phyloP scores from a whole-genome alignment of 2,888 invertebrate genomes.

The Rhamphomyia laevipes region DNA sequence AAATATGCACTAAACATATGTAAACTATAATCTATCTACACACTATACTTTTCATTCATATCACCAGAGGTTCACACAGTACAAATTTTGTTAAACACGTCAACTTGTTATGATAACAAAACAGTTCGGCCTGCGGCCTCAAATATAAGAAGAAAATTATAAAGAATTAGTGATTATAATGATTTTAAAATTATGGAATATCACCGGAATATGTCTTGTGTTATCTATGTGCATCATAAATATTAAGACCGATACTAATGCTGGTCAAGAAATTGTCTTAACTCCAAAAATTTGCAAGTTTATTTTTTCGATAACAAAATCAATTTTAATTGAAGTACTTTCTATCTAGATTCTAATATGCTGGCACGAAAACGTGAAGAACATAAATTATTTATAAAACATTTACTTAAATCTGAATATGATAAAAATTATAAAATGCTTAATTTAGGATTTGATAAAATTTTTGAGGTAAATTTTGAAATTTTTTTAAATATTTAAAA shows the following conservation, averaged over 20 bases:
- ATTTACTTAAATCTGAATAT: constrained; percentile 15
- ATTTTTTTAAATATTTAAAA: background rate
- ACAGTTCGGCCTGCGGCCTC: no score
- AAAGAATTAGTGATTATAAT: no score
- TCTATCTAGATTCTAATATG: constrained; percentile 16
- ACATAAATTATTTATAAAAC: constrained; percentile 16
- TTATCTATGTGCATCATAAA: no score
- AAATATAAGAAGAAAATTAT: no score
- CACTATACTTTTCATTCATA: no score
- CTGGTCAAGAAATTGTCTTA: background rate
- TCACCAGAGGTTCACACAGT: no score
- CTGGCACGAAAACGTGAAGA: constrained; percentile 16
- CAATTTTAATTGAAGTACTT: constrained; percentile 2
- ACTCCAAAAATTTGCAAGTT: background rate
- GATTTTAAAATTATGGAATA: no score
- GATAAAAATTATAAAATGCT: constrained; percentile 20
- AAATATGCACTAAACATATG: no score
- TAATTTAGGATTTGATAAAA: constrained; percentile 16
- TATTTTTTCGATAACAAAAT: constrained; percentile 4
- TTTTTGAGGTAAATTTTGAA: constrained; percentile 17
- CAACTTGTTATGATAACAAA: no score
- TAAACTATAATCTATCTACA: no score
- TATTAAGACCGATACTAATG: background rate
- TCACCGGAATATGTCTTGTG: no score
- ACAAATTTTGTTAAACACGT: no score